phyloP scores from a whole-genome alignment of 2,888 invertebrate species.

The Stratiomys singularior region DNA sequence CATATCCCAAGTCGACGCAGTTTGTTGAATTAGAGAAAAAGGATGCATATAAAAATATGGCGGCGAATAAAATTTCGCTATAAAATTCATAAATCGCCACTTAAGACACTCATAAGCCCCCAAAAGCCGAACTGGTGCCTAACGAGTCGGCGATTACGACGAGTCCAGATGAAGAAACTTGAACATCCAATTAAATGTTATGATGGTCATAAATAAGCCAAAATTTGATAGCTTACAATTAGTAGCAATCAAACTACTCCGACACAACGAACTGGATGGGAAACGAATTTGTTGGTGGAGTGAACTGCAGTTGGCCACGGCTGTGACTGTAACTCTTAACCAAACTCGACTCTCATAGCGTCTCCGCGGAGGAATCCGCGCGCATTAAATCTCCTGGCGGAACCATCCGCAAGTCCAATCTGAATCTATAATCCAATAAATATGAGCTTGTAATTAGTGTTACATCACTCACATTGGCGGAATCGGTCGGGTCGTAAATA shows the following conservation, averaged over 20 bases:
- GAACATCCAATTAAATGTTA: conserved; percentile 43
- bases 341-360: neutral
- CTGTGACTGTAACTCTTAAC: neutral
- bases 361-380: neutral
- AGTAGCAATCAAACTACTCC: conserved; percentile 42
- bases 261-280: neutral
- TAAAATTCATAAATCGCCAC: conserved; percentile 41
- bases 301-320: neutral
- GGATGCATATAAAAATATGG: neutral
- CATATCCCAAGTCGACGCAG: neutral
- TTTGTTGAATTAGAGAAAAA: neutral
- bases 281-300: neutral
- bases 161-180: conserved; percentile 8
- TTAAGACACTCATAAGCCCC: conserved; percentile 10
- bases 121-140: conserved; percentile 11
- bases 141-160: neutral
- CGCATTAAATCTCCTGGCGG: conserved; percentile 30
- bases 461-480: conserved; percentile 32
- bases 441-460: conserved; percentile 42
- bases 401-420: conserved; percentile 1
- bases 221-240: conserved; percentile 44
- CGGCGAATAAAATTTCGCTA: conserved; percentile 36
- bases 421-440: conserved; percentile 43
- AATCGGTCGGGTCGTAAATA: conserved; percentile 2
- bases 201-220: conserved; percentile 44